These are phyloP conservation scores for Zingel zingel DNA, from an alignment of 2,113 vertebrate genomes.

Conservation along the genomic window DNA sequence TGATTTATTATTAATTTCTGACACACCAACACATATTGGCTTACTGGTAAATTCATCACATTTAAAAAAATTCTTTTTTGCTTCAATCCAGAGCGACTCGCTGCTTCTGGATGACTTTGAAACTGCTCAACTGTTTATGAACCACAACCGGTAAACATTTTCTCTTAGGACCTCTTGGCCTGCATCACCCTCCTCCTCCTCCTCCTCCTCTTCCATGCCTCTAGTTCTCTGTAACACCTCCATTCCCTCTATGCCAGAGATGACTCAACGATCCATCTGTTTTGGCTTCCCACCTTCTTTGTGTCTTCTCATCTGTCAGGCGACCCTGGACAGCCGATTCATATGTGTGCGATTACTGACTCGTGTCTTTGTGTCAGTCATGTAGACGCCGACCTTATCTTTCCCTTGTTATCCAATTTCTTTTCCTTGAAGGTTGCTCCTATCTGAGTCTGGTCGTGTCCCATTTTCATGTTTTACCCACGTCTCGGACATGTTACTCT, in stretches of 20 bases:
- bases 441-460: slow-evolving; percentile 23
- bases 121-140: slow-evolving; percentile 81
- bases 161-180: slow-evolving; percentile 70
- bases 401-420: slow-evolving; percentile 6
- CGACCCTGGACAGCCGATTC: background rate
- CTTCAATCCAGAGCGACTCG: slow-evolving; percentile 83
- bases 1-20: background rate
- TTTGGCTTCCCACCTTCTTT: slow-evolving; percentile 18
- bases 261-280: slow-evolving; percentile 45
- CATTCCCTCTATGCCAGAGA: slow-evolving; percentile 25
- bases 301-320: slow-evolving; percentile 24
- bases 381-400: background rate
- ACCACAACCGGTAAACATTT: slow-evolving; percentile 78
- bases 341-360: slow-evolving; percentile 3
- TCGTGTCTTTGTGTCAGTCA: background rate
- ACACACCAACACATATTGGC: background rate
- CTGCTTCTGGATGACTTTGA: slow-evolving; percentile 84
- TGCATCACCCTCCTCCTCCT: slow-evolving; percentile 17
- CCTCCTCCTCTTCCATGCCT: slow-evolving; percentile 33
- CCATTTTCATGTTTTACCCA: background rate
- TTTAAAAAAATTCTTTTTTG: slow-evolving; percentile 55
- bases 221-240: slow-evolving; percentile 51
- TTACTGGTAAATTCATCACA: slow-evolving; percentile 12
- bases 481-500: slow-evolving; percentile 4
- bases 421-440: slow-evolving; percentile 44